Conservation (phyloP, 2,113 vertebrate species). For the Ophthalmolycus amberensis region DNA sequence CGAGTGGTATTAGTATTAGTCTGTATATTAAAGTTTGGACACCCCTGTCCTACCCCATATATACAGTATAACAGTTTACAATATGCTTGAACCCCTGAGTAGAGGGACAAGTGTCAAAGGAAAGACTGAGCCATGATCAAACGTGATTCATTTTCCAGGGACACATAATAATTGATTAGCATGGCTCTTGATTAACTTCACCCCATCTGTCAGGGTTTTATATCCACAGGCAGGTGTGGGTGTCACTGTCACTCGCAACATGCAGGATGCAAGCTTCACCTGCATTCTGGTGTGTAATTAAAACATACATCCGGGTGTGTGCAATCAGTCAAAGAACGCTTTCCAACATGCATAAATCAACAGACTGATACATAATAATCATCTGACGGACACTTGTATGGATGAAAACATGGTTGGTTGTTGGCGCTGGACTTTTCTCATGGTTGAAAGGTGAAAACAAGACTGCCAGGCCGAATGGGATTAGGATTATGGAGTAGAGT, state of each 20-base stretch:
- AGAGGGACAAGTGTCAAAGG: neutral
- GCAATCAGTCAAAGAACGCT: neutral
- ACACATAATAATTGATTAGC: neutral
- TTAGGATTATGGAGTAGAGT: neutral
- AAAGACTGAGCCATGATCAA: neutral
- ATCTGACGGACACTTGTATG: too few relatives aligned
- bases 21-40: neutral
- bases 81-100: neutral
- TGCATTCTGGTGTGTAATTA: neutral
- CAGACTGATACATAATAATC: neutral
- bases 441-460: neutral
- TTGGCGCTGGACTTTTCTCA: neutral
- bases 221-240: neutral
- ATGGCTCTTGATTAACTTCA: neutral
- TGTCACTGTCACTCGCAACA: neutral
- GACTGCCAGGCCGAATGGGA: neutral
- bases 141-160: neutral
- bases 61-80: neutral
- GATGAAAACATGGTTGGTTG: neutral
- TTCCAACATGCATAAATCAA: neutral
- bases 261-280: constrained; percentile 4
- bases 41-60: too few relatives aligned
- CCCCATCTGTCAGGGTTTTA: neutral
- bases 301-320: neutral
- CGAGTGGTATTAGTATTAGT: neutral